A percentile compares a stretch with the other conserved stretches of the same genome.
Evolutionary conservation across 2,797 vertebrate genomes (phyloP).

Genomic region (Eutrigla gurnardus): DNA sequence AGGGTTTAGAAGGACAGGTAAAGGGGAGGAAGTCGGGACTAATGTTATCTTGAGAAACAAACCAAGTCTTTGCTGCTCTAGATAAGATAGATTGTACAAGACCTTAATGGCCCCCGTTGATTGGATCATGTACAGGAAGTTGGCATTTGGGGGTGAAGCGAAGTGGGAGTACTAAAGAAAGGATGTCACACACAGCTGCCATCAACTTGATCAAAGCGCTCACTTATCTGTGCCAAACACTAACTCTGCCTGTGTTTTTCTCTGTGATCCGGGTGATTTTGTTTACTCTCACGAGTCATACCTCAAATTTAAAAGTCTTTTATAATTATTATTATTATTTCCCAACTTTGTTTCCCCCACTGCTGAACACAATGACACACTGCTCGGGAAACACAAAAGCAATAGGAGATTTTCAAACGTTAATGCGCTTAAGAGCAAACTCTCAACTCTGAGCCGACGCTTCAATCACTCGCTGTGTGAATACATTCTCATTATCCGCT

Average conservation of each 20-base stretch:
- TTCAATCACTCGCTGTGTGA: constrained; percentile 39
- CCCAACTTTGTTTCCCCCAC: constrained; percentile 12
- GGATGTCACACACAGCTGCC: constrained; percentile 60
- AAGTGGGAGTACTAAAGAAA: constrained; percentile 33
- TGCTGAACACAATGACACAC: constrained; percentile 26
- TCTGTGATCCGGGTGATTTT: constrained; percentile 56
- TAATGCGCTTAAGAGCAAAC: constrained; percentile 15
- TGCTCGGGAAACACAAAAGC: constrained; percentile 25
- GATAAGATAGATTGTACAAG: constrained; percentile 72
- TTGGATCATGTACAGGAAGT: constrained; percentile 70
- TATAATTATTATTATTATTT: constrained; percentile 36
- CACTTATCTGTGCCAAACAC: constrained; percentile 70
- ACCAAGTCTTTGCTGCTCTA: constrained; percentile 60
- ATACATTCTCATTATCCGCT: constrained; percentile 41
- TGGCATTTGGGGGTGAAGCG: constrained; percentile 41
- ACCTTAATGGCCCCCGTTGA: constrained; percentile 53
- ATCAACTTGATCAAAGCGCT: constrained; percentile 72
- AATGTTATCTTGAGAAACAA: constrained; percentile 77
- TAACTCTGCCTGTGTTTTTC: constrained; percentile 46
- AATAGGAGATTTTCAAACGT: constrained; percentile 15
- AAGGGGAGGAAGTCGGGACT: constrained; percentile 69
- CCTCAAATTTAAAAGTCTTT: constrained; percentile 49
- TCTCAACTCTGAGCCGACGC: constrained; percentile 12
- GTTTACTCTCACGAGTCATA: constrained; percentile 63
- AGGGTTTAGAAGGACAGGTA: constrained; percentile 48